Evolutionary conservation across 2,113 vertebrate genomes (phyloP).

Genomic region (Urocitellus parryii): DNA sequence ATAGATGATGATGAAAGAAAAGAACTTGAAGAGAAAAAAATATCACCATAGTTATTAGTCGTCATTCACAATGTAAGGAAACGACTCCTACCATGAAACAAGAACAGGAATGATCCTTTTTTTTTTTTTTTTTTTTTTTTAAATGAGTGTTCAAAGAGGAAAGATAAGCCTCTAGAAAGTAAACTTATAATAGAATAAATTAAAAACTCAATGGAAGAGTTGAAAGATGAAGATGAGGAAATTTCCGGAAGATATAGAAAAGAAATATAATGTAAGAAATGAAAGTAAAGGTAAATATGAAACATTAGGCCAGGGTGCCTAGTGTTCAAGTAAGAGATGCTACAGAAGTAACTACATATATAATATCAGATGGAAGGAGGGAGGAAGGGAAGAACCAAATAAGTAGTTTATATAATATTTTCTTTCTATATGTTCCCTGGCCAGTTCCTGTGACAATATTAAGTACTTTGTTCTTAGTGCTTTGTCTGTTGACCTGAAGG

Average conservation of each 20-base stretch:
- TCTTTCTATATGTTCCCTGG: neutral
- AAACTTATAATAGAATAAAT: neutral
- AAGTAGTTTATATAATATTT: neutral
- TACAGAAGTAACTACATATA: neutral
- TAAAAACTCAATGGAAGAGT: neutral
- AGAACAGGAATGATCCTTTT: neutral
- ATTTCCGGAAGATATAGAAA: neutral
- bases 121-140: too few species aligned
- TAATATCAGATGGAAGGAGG: neutral
- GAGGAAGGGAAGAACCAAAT: neutral
- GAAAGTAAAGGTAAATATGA: neutral
- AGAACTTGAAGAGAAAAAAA: neutral
- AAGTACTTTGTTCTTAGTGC: neutral
- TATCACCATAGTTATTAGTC: neutral
- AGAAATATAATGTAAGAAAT: neutral
- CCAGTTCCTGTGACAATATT: neutral
- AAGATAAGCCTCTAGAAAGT: neutral
- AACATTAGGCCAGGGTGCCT: neutral
- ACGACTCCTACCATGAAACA: neutral
- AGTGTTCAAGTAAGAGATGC: neutral
- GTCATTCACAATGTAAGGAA: neutral
- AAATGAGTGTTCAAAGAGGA: neutral
- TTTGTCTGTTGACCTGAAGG: neutral
- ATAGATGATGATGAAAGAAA: neutral
- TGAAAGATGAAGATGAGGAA: neutral